These are phyloP conservation scores for Psettodes erumei DNA, from an alignment of 2,113 vertebrate species.

Conservation along the genomic window DNA sequence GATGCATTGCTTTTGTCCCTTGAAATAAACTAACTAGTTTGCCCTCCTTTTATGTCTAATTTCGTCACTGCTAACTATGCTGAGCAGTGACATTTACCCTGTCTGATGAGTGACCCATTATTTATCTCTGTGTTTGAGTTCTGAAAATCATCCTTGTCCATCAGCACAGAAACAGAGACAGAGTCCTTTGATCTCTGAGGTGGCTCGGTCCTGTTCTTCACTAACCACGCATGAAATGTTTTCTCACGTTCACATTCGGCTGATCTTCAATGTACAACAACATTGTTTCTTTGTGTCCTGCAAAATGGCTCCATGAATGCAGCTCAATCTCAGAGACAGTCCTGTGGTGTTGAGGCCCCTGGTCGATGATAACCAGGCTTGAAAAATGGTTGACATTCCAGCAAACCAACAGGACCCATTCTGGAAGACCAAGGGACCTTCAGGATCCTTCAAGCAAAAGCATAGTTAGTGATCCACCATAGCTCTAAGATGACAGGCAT, in stretches of 20 bases:
- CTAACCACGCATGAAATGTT: constrained; percentile 73
- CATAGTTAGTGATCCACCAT: background rate
- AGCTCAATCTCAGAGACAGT: constrained; percentile 54
- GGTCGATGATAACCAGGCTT: background rate
- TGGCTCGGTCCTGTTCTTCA: constrained; percentile 32
- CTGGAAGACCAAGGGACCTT: background rate
- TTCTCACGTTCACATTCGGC: constrained; percentile 85
- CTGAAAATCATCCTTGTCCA: constrained; percentile 25
- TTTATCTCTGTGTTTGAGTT: background rate
- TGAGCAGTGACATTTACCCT: background rate
- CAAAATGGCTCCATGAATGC: constrained; percentile 77
- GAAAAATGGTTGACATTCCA: constrained; percentile 24
- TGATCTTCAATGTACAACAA: constrained; percentile 77
- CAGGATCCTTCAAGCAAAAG: background rate
- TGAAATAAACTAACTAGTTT: constrained; percentile 11
- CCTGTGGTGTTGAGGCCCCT: constrained; percentile 2
- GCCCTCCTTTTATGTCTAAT: constrained; percentile 34
- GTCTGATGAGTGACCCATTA: constrained; percentile 1
- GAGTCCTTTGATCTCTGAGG: constrained; percentile 58
- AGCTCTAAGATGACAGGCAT: background rate
- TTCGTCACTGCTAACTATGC: background rate
- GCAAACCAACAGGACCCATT: background rate
- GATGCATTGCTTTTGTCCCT: constrained; percentile 27
- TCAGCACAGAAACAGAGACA: background rate
- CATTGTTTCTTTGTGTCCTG: constrained; percentile 67